Percentiles rank a stretch among this genome's conserved stretches.
Evolutionary conservation across 2,888 invertebrate species (phyloP).

Genomic region (Oligia latruncula): DNA sequence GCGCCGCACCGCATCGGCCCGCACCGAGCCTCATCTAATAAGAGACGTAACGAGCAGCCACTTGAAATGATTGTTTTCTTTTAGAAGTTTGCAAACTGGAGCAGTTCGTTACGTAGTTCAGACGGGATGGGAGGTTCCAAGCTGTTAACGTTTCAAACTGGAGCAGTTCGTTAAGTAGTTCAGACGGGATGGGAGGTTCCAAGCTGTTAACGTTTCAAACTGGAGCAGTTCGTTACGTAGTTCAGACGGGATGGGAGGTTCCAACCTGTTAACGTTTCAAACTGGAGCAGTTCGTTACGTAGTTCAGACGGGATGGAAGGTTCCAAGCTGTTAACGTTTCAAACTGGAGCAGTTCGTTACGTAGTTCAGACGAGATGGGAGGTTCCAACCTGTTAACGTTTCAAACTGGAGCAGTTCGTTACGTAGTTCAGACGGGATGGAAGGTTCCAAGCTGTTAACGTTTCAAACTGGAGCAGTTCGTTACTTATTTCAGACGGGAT

Average conservation of each 20-base stretch:
- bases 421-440: background rate
- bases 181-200: background rate
- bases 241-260: background rate
- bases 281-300: background rate
- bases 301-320: background rate
- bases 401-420: background rate
- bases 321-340: background rate
- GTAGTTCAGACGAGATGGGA: background rate
- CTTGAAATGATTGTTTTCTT: conserved; percentile 13
- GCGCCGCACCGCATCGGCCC: background rate
- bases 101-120: background rate
- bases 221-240: background rate
- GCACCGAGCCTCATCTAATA: background rate
- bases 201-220: background rate
- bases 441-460: background rate
- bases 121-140: background rate
- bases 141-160: conserved; percentile 5
- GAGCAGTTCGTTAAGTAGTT: background rate
- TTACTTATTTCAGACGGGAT: background rate
- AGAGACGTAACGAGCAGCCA: background rate
- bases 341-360: background rate
- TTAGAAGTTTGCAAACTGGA: conserved; percentile 6
- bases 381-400: background rate
- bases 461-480: background rate
- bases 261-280: background rate